A percentile compares a stretch with the other conserved stretches of the same genome.
Evolutionary conservation across 2,888 invertebrate species (phyloP).

Genomic region (Aquatica leii): DNA sequence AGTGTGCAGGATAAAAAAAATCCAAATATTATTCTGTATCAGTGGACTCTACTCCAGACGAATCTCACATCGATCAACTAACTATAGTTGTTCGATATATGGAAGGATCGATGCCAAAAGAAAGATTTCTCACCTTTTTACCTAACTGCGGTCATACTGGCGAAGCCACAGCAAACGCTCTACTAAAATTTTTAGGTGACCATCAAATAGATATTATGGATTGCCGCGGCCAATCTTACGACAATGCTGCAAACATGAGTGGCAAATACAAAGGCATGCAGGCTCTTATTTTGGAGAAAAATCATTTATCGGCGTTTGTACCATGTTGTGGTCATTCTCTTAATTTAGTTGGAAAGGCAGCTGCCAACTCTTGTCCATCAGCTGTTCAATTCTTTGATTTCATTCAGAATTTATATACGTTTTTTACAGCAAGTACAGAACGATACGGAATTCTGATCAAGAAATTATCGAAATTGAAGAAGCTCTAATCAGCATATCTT

Average conservation of each 20-base stretch:
- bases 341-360: slow-evolving; percentile 43
- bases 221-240: slow-evolving; percentile 45
- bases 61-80: background rate
- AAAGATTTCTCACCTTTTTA: slow-evolving; percentile 44
- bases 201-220: slow-evolving; percentile 44
- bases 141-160: slow-evolving; percentile 30
- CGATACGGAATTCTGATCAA: slow-evolving; percentile 22
- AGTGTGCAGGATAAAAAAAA: slow-evolving; percentile 35
- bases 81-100: slow-evolving; percentile 35
- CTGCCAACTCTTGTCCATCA: slow-evolving; percentile 41
- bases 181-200: slow-evolving; percentile 12
- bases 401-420: slow-evolving; percentile 39
- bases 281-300: slow-evolving; percentile 38
- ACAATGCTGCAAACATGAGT: slow-evolving; percentile 45
- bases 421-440: slow-evolving; percentile 38
- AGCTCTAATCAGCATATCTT: slow-evolving; percentile 35
- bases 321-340: slow-evolving; percentile 40
- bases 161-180: background rate
- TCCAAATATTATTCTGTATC: slow-evolving; percentile 31
- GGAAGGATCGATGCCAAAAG: slow-evolving; percentile 39
- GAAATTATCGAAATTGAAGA: slow-evolving; percentile 31
- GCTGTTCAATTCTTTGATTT: slow-evolving; percentile 41
- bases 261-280: slow-evolving; percentile 45
- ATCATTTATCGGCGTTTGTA: slow-evolving; percentile 38
- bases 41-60: slow-evolving; percentile 43